Evolutionary conservation across 2,888 invertebrate species (phyloP).

Genomic region (Stomorhina lunata): DNA sequence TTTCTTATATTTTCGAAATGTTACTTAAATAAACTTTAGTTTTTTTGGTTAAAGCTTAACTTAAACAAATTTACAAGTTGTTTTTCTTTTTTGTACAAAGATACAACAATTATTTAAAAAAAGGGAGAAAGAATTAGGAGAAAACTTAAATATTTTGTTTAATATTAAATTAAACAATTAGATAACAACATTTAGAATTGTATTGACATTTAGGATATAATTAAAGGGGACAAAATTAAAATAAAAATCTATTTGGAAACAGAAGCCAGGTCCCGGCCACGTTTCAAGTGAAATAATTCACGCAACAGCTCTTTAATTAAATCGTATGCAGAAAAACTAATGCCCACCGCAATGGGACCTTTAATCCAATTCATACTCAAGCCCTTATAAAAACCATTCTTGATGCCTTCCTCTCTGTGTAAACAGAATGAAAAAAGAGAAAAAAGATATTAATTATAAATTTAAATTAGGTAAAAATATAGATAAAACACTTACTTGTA

Average conservation of each 20-base stretch:
- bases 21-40: not conserved
- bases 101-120: not conserved
- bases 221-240: not conserved
- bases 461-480: not conserved
- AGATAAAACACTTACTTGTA: constrained; percentile 83
- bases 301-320: constrained; percentile 84
- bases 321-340: constrained; percentile 98
- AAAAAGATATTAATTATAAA: not conserved
- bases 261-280: constrained; percentile 70
- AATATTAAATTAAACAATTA: constrained; percentile 48
- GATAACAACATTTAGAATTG: constrained; percentile 52
- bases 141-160: constrained; percentile 15
- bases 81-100: constrained; percentile 4
- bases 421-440: not conserved
- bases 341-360: constrained; percentile 94
- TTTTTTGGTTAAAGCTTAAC: constrained; percentile 45
- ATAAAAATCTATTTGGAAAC: constrained; percentile 36
- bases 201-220: constrained; percentile 33
- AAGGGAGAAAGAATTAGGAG: not conserved
- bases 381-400: constrained; percentile 96
- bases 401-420: constrained; percentile 90
- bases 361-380: constrained; percentile 99
- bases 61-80: constrained; percentile 24
- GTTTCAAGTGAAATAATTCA: constrained; percentile 77
- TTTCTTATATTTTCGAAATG: not conserved